These are phyloP conservation scores for Malacoctenus gilli DNA, from an alignment of 2,797 vertebrate species.

Conservation along the genomic window DNA sequence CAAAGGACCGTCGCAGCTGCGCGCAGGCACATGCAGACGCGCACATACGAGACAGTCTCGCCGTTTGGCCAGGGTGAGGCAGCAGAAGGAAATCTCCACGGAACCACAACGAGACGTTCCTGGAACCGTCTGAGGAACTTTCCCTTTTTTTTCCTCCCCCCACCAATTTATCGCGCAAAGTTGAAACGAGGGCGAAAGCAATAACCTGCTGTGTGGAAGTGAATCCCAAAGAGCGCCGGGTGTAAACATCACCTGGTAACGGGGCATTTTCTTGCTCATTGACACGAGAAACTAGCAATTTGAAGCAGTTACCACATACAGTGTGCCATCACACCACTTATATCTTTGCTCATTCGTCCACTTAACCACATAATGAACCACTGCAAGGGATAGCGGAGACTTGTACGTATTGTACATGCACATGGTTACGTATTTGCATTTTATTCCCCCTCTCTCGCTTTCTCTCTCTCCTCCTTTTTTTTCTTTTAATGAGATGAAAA, in stretches of 20 bases:
- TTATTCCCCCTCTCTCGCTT: constrained; percentile 48
- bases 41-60: constrained; percentile 12
- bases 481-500: constrained; percentile 87
- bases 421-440: constrained; percentile 80
- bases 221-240: constrained; percentile 8
- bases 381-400: constrained; percentile 39
- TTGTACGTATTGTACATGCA: constrained; percentile 51
- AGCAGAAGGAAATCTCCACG: constrained; percentile 19
- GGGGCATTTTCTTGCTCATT: constrained; percentile 20
- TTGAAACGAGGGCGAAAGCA: neutral
- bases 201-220: neutral
- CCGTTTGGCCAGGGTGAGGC: constrained; percentile 28
- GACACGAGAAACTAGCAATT: constrained; percentile 43
- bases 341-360: constrained; percentile 33
- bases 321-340: constrained; percentile 21
- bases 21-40: constrained; percentile 16
- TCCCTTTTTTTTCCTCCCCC: constrained; percentile 10
- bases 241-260: constrained; percentile 23
- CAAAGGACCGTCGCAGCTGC: constrained; percentile 41
- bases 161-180: constrained; percentile 2
- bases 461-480: constrained; percentile 41
- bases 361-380: constrained; percentile 58
- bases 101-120: constrained; percentile 8
- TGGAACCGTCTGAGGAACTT: constrained; percentile 1
- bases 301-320: constrained; percentile 34